Base-by-base conservation (phyloP, 2,888 invertebrate genomes). In the Ennomos quercinarius region DNA sequence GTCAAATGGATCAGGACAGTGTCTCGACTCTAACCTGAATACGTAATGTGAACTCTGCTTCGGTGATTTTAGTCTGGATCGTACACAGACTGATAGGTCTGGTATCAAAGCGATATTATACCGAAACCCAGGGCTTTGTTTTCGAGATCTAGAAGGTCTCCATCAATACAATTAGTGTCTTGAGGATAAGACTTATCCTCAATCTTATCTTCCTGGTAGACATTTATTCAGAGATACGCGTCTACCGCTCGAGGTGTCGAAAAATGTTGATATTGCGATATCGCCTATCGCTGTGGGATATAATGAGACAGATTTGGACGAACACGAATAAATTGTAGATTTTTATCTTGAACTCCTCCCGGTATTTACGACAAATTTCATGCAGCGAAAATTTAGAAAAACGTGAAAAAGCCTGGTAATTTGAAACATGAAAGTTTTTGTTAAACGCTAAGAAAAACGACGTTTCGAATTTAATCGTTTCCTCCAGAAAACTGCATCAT, bases 221-320 rank as follows among this genome's bases (percentile, higher is more conserved):
- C 54, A 59, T 59, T 59, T 59, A 59, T 59, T 59, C 59, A 49
- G 46, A 35, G 45, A 37, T 54, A 59, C 59, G 58, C 52, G 54
- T 54, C 57, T 52, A 35, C 10, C 41, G 49, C 13, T 42, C 37
- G 34, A 54, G 45, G 13, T 47, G 48, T 48, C 36, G 47, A 52
- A 44, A 37, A 50, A 45, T 59, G 44, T 35, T 41, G 50, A 42
- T 44, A 34, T 50, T 50, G 53, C 34, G 49, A 49, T 48, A 50
- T 59, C 45, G 59, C 38, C 40, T 53, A 53, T 54, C 38, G 17
- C 43, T 44, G 12, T 27, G 40, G 27, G 4, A 6, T 27, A 27
- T 37, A 45, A 49, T 49, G 40, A 34, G 9, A 35, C 49, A 53
- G 53, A 49, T 49, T 54, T 49, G 40, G 11, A 46, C 10, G 41